Base-by-base conservation (phyloP, 2,113 vertebrate species). In the Passer montanus region DNA sequence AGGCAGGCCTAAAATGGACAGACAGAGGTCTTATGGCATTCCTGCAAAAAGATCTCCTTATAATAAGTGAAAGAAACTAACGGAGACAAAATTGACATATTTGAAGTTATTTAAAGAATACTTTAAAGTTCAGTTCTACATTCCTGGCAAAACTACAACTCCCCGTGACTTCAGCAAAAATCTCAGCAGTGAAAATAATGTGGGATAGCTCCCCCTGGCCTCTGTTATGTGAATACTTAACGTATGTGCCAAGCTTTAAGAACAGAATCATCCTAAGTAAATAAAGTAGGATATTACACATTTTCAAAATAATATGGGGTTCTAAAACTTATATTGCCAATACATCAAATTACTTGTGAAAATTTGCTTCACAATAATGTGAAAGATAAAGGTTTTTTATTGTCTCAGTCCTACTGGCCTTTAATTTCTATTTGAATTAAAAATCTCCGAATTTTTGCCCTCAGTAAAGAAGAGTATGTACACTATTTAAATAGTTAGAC, bases 1-100 rank as follows among this genome's bases (percentile, higher is more conserved):
- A 97, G 92, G 83, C 27, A 83, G 63, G 68, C 63, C 94, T 84
- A 84, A 95, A 97, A 96, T 19, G 50, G 77, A 84, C 70, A 49
- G 73, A 86, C 43, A 43, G 10, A 93, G 62, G 53, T 35, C 52
- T 62, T 87, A 68, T 49, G 58, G 39, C 33, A 82, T 91, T 74
- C 52, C 53, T 46, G 60, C 14, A 91, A 90, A 94, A 95, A 74
- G 14, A 63, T 78, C 79, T 90, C 52, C 64, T 91, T 86, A 66
- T 23, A 76, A 68, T 49, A 96, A 83, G 84, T 68, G 41, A 70
- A 81, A 84, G 73, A 66, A 46, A 68, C 11, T 63, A 87, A 81
- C 0, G 0, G 41, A 47, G 58, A 70, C 13, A 78, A 84, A 84
- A 72, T 11, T 10, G 63, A 78, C 16, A 33, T 85, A 82, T 77